Percentiles rank a stretch among this genome's conserved stretches.
These are phyloP conservation scores for Muscidifurax raptorellus DNA, from an alignment of 1,140 invertebrate genomes.

Conservation along the genomic window DNA sequence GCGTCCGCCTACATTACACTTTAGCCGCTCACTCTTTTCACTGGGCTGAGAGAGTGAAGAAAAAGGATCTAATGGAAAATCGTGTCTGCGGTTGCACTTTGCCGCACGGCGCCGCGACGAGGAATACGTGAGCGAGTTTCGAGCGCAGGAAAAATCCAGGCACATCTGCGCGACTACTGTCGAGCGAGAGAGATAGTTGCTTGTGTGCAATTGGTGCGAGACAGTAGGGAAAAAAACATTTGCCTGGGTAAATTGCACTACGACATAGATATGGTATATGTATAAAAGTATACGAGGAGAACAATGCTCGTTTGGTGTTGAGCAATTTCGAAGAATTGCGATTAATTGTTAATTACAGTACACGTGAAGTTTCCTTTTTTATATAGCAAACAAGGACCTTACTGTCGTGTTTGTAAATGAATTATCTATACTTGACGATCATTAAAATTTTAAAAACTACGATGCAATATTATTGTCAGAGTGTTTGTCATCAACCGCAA, in stretches of 20 bases:
- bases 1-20: conserved; percentile 56
- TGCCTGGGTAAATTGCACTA: conserved; percentile 17
- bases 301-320: not conserved
- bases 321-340: conserved; percentile 17
- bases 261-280: not conserved
- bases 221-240: not conserved
- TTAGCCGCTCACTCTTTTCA: not conserved
- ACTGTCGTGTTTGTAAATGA: too few relatives aligned
- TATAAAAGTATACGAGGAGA: not conserved
- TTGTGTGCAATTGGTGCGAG: too few relatives aligned
- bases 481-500: too few relatives aligned
- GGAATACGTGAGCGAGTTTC: conserved; percentile 25
- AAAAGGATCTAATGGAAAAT: conserved; percentile 27
- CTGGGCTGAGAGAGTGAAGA: conserved; percentile 13
- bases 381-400: too few relatives aligned
- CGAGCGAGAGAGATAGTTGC: not conserved
- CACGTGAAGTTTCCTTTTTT: not conserved
- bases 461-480: too few relatives aligned
- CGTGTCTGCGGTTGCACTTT: not conserved
- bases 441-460: not conserved
- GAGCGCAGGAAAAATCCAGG: conserved; percentile 20
- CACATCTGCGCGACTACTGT: not conserved
- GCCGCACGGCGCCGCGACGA: not conserved
- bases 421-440: too few relatives aligned
- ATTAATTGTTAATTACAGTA: conserved; percentile 41